Conservation (phyloP, 1,140 invertebrate species). For the Lordiphosa collinella region DNA sequence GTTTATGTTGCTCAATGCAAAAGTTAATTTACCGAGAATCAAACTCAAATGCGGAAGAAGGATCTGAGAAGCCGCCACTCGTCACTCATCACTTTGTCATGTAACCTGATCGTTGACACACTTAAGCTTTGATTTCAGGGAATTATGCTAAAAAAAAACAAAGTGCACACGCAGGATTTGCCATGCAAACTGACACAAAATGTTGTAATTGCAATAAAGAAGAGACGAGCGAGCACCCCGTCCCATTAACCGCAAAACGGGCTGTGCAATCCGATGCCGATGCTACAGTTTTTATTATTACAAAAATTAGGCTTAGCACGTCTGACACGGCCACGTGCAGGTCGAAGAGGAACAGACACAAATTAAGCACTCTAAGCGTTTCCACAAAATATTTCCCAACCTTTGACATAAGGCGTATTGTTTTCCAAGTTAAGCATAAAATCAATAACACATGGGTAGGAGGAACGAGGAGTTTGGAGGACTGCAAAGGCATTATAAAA, state of each 20-base stretch:
- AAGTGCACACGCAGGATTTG: slow-evolving; percentile 38
- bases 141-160: slow-evolving; percentile 51
- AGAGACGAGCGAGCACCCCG: neutral
- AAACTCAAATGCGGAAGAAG: slow-evolving; percentile 65
- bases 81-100: slow-evolving; percentile 13
- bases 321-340: slow-evolving; percentile 57
- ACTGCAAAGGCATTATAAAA: slow-evolving; percentile 20
- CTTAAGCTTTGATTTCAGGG: slow-evolving; percentile 74
- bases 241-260: slow-evolving; percentile 49
- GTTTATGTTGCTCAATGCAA: slow-evolving; percentile 44
- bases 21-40: slow-evolving; percentile 79
- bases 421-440: slow-evolving; percentile 13
- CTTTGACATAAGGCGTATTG: slow-evolving; percentile 16
- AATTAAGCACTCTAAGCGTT: slow-evolving; percentile 36
- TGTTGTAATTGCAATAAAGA: slow-evolving; percentile 64
- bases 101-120: slow-evolving; percentile 73
- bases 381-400: slow-evolving; percentile 3
- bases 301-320: slow-evolving; percentile 66
- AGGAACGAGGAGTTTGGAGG: neutral
- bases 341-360: slow-evolving; percentile 12
- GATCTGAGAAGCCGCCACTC: slow-evolving; percentile 50
- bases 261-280: slow-evolving; percentile 36
- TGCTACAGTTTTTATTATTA: slow-evolving; percentile 68
- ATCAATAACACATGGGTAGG: slow-evolving; percentile 14
- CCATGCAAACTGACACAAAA: slow-evolving; percentile 74